Evolutionary conservation across 1,140 invertebrate genomes (phyloP).

Genomic region (Thalassaphorura encarpata): DNA sequence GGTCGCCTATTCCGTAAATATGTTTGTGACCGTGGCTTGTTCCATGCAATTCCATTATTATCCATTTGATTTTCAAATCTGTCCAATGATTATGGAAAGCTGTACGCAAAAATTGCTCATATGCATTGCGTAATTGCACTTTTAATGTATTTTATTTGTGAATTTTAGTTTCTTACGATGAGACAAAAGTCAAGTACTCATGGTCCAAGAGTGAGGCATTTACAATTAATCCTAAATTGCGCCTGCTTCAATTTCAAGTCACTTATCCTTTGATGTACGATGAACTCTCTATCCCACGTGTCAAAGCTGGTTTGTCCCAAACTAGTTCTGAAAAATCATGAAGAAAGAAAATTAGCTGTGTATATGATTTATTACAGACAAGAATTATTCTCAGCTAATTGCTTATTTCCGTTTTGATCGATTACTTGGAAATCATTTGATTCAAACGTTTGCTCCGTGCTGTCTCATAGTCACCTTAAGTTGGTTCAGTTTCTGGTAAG

Average conservation of each 20-base stretch:
- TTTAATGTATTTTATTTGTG: conserved; percentile 1
- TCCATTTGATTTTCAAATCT: conserved; percentile 73
- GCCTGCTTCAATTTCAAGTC: conserved; percentile 12
- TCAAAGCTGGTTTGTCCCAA: conserved; percentile 12
- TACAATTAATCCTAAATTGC: conserved; percentile 10
- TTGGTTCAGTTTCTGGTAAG: conserved; percentile 82
- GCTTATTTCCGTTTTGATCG: conserved; percentile 71
- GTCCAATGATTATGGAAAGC: conserved; percentile 68
- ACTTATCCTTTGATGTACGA: conserved; percentile 7
- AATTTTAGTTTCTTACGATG: conserved; percentile 35
- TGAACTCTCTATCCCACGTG: conserved; percentile 7
- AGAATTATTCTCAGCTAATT: conserved; percentile 59
- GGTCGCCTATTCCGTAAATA: conserved; percentile 60
- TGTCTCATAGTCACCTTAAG: conserved; percentile 73
- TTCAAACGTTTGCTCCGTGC: conserved; percentile 78
- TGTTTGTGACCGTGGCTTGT: conserved; percentile 72
- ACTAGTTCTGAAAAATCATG: not conserved
- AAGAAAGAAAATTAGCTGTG: not conserved
- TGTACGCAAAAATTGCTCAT: conserved; percentile 52
- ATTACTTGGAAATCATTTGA: conserved; percentile 73
- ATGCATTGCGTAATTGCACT: not conserved
- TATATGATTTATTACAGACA: conserved; percentile 36
- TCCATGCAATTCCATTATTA: conserved; percentile 77
- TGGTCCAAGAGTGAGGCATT: conserved; percentile 5
- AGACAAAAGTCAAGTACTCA: conserved; percentile 11